phyloP scores from a whole-genome alignment of 1,140 invertebrate genomes.

The Phymorhynchus buccinoides region DNA sequence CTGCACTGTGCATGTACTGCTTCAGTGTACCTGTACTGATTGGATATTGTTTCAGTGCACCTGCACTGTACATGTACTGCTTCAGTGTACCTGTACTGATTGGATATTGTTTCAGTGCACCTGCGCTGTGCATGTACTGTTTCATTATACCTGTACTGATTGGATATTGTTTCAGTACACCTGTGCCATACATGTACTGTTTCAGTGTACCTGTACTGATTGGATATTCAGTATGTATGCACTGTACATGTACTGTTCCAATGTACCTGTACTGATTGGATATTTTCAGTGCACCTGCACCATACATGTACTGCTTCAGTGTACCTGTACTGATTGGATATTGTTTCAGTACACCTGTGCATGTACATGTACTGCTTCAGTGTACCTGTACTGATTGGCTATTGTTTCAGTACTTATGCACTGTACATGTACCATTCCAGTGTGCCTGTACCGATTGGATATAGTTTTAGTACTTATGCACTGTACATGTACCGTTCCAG shows the following conservation, averaged over 20 bases:
- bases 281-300: not conserved
- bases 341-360: not conserved
- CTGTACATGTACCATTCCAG: not conserved
- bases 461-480: not conserved
- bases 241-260: not conserved
- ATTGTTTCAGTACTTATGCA: not conserved
- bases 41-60: not conserved
- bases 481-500: constrained; percentile 51
- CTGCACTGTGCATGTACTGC: not conserved
- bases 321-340: not conserved
- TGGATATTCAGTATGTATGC: not conserved
- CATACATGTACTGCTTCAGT: not conserved
- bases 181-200: not conserved
- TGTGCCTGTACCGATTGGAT: not conserved
- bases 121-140: not conserved
- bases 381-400: not conserved
- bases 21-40: constrained; percentile 1
- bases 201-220: not conserved
- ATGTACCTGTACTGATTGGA: not conserved
- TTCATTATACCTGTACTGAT: too few relatives aligned
- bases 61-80: not conserved
- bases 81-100: constrained; percentile 3
- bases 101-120: not conserved
- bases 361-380: not conserved
- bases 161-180: not conserved